Base-by-base conservation (phyloP, 1,140 invertebrate species). In the Cyclargus thomasi region DNA sequence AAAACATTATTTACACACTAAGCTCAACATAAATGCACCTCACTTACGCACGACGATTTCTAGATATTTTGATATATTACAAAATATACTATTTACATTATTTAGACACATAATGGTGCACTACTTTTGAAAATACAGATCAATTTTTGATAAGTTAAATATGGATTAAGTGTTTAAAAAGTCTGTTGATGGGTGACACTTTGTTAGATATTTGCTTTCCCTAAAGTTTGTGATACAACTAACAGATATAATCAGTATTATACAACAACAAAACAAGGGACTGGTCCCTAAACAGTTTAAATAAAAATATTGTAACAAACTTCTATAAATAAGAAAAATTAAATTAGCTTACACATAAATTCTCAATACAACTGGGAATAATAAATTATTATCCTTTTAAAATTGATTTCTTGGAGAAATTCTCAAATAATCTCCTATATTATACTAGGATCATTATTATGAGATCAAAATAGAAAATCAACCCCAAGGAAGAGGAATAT, bases 51-150 rank as follows among this genome's bases (percentile, higher is more conserved):
- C 29, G 53, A 59, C 65, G 59, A 53, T 6, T 53, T 20, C 23
- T 59, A 66, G 35, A 29, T 29, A 35, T 66, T 65, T 65, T 20
- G 65, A 64, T 76, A 80, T 73, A 74, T 76, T 74, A 78, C 74
- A 78, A 59, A 21, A 76, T 78, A 64, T 74, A 78, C 76, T 57
- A 17, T 39, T 53, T 57, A 66, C 22, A 55, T 57, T 35, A 53
- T 66, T 23, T 35, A 66, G 53, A 22, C 55, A 59, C 65, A 57
- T 57, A 22, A 29, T 10, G 55, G 55, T 59, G 18, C 20, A 11
- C 18, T 59, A 59, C 18, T 59, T 20, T 20, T 59, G 11, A n/a
- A 55, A 8, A 55, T 17, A 55, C 53, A 55, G n/a, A 20, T 59
- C 18, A 59, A 20, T 20, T 59, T 11, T 47, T 47, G 39, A 47